Percentiles rank a stretch among this genome's conserved stretches.
These are phyloP conservation scores for Dioctria linearis DNA, from an alignment of 2,888 invertebrate genomes.

Conservation along the genomic window DNA sequence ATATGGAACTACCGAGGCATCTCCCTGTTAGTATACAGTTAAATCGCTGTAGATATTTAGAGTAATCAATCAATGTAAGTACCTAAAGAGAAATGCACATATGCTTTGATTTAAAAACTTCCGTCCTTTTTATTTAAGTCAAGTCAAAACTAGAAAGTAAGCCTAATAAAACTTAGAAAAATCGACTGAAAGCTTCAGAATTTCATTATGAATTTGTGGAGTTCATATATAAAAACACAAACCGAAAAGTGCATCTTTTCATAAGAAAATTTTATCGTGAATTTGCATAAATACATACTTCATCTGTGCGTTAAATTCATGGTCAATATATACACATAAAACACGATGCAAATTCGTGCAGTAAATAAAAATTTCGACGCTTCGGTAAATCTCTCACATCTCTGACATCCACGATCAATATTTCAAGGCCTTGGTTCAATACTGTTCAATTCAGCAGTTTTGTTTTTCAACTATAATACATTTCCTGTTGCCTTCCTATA, in stretches of 20 bases:
- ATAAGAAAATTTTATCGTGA: not conserved
- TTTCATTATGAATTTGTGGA: no score
- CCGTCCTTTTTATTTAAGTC: no score
- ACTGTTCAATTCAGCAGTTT: not conserved
- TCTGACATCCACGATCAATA: not conserved
- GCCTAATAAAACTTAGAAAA: no score
- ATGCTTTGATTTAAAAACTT: no score
- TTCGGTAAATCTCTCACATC: not conserved
- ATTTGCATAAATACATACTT: not conserved
- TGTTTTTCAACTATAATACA: not conserved
- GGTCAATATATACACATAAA: not conserved
- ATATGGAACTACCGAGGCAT: no score
- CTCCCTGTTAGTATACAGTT: no score
- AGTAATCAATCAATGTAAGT: no score
- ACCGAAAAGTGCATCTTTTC: not conserved
- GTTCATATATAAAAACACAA: not conserved
- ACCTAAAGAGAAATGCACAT: no score
- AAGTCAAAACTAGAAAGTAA: no score
- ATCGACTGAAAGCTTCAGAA: no score
- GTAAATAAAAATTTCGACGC: not conserved
- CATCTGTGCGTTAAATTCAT: not conserved
- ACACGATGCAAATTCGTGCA: not conserved
- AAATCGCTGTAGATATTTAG: no score
- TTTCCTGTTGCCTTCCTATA: not conserved
- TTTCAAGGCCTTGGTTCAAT: not conserved